Conservation (phyloP, 1,140 invertebrate species). For the Trachelipus rathkii region DNA sequence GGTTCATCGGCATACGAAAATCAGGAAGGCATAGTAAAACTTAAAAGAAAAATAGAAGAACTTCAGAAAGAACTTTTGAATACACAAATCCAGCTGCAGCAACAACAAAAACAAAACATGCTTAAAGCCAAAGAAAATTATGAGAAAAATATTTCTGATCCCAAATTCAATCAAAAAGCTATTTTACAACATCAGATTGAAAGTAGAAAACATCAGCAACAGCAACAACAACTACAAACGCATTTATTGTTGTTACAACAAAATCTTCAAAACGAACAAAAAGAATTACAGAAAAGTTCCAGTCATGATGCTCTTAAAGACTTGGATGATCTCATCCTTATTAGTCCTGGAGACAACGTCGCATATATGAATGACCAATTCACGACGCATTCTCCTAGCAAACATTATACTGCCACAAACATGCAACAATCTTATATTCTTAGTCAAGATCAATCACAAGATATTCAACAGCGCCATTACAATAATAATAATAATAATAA, state of each 20-base stretch:
- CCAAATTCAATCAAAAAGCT: conserved; percentile 54
- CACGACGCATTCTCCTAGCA: background rate
- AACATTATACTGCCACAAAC: background rate
- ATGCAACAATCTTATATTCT: background rate
- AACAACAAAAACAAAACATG: conserved; percentile 42
- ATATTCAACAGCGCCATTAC: conserved; percentile 1
- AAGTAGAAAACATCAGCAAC: conserved; percentile 58
- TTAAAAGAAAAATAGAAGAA: conserved; percentile 81
- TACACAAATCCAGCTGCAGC: conserved; percentile 43
- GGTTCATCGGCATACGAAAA: conserved; percentile 38
- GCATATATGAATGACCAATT: background rate
- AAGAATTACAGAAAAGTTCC: conserved; percentile 32
- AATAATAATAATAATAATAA: no score
- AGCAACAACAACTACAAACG: conserved; percentile 55
- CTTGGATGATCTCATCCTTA: background rate
- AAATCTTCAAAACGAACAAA: conserved; percentile 33
- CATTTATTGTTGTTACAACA: conserved; percentile 50
- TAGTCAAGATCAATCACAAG: background rate
- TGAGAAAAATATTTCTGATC: conserved; percentile 44
- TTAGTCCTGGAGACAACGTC: background rate
- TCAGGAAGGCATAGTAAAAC: conserved; percentile 74
- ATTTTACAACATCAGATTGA: conserved; percentile 66
- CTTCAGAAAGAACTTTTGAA: conserved; percentile 69
- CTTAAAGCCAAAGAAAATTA: conserved; percentile 58
- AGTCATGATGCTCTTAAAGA: conserved; percentile 18